A percentile compares a stretch with the other conserved stretches of the same genome.
phyloP scores from a whole-genome alignment of 1,140 invertebrate genomes.

The Ptiloglossa arizonensis region DNA sequence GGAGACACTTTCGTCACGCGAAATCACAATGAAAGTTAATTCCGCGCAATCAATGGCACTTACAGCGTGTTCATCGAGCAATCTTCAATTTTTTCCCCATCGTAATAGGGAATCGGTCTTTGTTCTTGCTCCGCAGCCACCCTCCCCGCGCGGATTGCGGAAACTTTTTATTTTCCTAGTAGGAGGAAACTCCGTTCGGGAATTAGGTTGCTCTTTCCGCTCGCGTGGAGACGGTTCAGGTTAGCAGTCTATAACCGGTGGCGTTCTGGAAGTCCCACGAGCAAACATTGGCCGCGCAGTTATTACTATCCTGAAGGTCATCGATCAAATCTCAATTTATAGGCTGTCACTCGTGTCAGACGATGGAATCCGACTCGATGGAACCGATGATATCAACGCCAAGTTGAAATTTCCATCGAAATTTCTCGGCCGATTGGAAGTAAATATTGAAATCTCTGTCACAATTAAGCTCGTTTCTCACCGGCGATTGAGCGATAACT shows the following conservation, averaged over 20 bases:
- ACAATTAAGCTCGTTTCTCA: slow-evolving; percentile 13
- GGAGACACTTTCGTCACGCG: not conserved
- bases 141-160: not conserved
- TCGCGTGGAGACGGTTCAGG: not conserved
- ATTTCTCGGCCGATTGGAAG: slow-evolving; percentile 7
- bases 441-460: slow-evolving; percentile 34
- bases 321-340: slow-evolving; percentile 54
- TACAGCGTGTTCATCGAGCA: not conserved
- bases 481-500: slow-evolving; percentile 1
- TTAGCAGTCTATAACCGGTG: not conserved
- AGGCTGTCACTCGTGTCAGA: slow-evolving; percentile 38
- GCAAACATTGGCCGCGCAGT: slow-evolving; percentile 37
- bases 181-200: not conserved
- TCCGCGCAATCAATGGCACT: slow-evolving; percentile 32
- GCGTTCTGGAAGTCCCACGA: slow-evolving; percentile 15
- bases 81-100: slow-evolving; percentile 3
- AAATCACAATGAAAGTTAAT: slow-evolving; percentile 33
- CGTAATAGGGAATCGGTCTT: slow-evolving; percentile 24
- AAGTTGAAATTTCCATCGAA: slow-evolving; percentile 16
- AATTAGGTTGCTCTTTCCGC: slow-evolving; percentile 40
- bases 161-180: slow-evolving; percentile 31
- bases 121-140: not conserved
- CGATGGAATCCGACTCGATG: slow-evolving; percentile 22
- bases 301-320: slow-evolving; percentile 48
- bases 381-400: slow-evolving; percentile 12